Base-by-base conservation (phyloP, 2,888 invertebrate genomes). In the Petrolisthes manimaculis region DNA sequence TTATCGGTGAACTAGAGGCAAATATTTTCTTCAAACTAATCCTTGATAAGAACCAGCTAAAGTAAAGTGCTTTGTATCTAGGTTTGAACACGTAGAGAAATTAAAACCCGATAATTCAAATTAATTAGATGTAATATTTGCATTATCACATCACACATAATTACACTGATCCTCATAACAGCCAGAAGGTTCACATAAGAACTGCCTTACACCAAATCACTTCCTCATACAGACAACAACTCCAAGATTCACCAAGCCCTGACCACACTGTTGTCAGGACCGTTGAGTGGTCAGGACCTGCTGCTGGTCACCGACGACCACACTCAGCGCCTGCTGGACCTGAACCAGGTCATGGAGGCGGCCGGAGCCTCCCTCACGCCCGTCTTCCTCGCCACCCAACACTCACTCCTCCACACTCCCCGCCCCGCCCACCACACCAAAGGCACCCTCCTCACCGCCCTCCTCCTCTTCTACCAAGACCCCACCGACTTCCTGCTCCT, bases 261-360 rank as follows among this genome's bases (percentile, higher is more conserved):
- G 18, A n/a, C n/a, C 6, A 6, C 14, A 6, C 14, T 71, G 21
- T 6, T 71, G 71, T 71, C 71, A 6, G 71, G 71, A 6, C 71
- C 71, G 71, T 21, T 71, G 71, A 21, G 71, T 12, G 21, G 71
- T 6, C 71, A 71, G 18, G 71, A 71, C n/a, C 14, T 71, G 18
- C 18, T 71, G 71, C n/a, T 71, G 71, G 71, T 71, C 6, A 71
- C 4, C 18, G 71, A 71, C 71, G 21, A 71, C 71, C 71, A 18
- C 71, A 71, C n/a, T n/a, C 71, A 71, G n/a, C 71, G n/a, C 71
- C 71, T 71, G 14, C n/a, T 71, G 71, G 71, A 71, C 21, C n/a
- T 71, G 18, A 3, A n/a, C n/a, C 6, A n/a, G n/a, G 18, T 71
- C 6, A 3, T 71, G 21, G 12, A n/a, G 21, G n/a, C 71, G 6